phyloP scores from a whole-genome alignment of 2,888 invertebrate species.

The Cantharis nigra region DNA sequence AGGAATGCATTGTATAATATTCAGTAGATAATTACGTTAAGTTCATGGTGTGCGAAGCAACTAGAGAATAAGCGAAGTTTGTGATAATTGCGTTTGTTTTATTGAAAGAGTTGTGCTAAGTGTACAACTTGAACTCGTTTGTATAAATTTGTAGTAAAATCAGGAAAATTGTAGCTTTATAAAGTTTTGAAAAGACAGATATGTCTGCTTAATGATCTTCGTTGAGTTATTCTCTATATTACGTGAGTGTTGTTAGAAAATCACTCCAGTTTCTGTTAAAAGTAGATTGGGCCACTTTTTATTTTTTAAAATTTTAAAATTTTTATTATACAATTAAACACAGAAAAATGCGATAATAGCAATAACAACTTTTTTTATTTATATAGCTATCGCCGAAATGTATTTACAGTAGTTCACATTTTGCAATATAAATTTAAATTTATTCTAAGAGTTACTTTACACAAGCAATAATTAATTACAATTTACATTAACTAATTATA shows the following conservation, averaged over 20 bases:
- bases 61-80: slow-evolving; percentile 21
- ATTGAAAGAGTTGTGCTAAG: slow-evolving; percentile 36
- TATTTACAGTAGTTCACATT: neutral
- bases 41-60: slow-evolving; percentile 23
- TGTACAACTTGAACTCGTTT: slow-evolving; percentile 26
- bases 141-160: slow-evolving; percentile 28
- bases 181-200: slow-evolving; percentile 16
- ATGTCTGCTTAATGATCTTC: slow-evolving; percentile 15
- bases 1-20: slow-evolving; percentile 5
- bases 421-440: neutral
- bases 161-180: slow-evolving; percentile 20
- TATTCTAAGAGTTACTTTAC: neutral
- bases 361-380: no score
- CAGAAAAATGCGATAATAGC: no score
- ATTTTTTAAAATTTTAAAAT: neutral
- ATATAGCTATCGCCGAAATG: neutral
- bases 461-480: neutral
- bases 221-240: neutral
- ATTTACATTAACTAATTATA: neutral
- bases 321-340: no score
- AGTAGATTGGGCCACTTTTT: neutral
- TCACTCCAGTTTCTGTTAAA: neutral
- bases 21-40: slow-evolving; percentile 12
- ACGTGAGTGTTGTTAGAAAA: neutral
- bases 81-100: slow-evolving; percentile 38